Evolutionary conservation across 2,113 vertebrate species (phyloP).

Genomic region (Tenrec ecaudatus): DNA sequence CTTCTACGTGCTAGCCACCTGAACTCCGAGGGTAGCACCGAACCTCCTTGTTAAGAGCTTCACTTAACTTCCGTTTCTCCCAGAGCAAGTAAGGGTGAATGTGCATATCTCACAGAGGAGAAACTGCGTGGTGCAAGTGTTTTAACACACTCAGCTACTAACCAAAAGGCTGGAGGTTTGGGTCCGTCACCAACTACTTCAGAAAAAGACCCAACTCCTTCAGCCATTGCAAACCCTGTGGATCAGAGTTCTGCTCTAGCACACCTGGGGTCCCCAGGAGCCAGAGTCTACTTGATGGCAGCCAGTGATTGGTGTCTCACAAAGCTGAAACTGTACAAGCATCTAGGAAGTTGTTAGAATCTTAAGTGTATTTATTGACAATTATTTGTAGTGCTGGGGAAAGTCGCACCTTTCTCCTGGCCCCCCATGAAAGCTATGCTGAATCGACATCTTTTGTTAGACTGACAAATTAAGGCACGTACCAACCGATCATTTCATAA

Average conservation of each 20-base stretch:
- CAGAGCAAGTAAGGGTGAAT: not conserved
- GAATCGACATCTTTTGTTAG: not conserved
- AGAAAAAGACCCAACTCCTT: not conserved
- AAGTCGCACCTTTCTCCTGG: too few relatives aligned
- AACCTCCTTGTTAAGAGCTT: not conserved
- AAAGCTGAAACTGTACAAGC: not conserved
- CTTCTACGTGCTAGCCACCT: not conserved
- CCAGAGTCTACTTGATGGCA: not conserved
- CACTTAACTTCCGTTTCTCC: not conserved
- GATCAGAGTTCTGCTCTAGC: not conserved
- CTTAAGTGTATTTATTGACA: not conserved
- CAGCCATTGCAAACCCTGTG: not conserved
- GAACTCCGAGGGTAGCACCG: not conserved
- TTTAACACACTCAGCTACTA: not conserved
- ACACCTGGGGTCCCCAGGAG: not conserved
- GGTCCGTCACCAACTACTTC: not conserved
- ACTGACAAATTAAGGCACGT: not conserved
- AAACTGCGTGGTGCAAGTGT: not conserved
- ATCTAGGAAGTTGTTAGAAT: not conserved
- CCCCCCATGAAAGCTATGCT: too few relatives aligned
- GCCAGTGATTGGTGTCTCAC: not conserved
- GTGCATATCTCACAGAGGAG: not conserved
- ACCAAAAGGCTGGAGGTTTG: not conserved
- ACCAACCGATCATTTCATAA: not conserved
- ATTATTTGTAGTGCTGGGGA: not conserved